A percentile compares a stretch with the other conserved stretches of the same genome.
These are phyloP conservation scores for Megalurothrips usitatus DNA, from an alignment of 2,888 invertebrate species.

Conservation along the genomic window DNA sequence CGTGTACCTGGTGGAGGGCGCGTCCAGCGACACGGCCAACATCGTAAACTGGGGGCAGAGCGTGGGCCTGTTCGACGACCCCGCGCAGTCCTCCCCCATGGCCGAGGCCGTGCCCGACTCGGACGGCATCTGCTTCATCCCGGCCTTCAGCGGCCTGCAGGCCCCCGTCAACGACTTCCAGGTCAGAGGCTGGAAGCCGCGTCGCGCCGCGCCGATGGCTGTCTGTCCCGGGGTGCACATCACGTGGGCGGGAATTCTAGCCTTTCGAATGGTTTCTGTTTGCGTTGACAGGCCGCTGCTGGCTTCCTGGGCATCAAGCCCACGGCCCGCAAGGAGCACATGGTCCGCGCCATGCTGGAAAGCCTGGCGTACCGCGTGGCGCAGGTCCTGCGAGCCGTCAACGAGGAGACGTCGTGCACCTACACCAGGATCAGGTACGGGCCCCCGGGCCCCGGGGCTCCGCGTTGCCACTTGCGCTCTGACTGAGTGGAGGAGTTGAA, in stretches of 20 bases:
- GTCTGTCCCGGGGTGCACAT: not conserved
- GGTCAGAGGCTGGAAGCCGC: not conserved
- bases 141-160: conserved; percentile 87
- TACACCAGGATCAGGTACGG: conserved; percentile 58
- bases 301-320: conserved; percentile 73
- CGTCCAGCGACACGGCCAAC: conserved; percentile 82
- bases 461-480: too few species aligned
- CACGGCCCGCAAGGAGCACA: conserved; percentile 68
- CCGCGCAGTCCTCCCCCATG: conserved; percentile 61
- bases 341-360: conserved; percentile 79
- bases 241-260: too few species aligned
- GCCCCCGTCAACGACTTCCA: conserved; percentile 83
- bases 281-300: conserved; percentile 57
- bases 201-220: not conserved
- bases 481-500: too few species aligned
- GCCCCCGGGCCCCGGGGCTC: not conserved
- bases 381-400: conserved; percentile 69
- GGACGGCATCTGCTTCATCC: conserved; percentile 79
- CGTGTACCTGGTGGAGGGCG: conserved; percentile 78
- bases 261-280: not conserved
- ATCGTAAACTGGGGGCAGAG: conserved; percentile 79
- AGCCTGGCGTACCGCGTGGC: conserved; percentile 77
- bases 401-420: conserved; percentile 60
- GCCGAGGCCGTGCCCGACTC: conserved; percentile 64
- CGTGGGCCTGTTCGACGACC: conserved; percentile 57